Evolutionary conservation across 1,140 invertebrate species (phyloP).

Genomic region (Branchinecta lindahli): DNA sequence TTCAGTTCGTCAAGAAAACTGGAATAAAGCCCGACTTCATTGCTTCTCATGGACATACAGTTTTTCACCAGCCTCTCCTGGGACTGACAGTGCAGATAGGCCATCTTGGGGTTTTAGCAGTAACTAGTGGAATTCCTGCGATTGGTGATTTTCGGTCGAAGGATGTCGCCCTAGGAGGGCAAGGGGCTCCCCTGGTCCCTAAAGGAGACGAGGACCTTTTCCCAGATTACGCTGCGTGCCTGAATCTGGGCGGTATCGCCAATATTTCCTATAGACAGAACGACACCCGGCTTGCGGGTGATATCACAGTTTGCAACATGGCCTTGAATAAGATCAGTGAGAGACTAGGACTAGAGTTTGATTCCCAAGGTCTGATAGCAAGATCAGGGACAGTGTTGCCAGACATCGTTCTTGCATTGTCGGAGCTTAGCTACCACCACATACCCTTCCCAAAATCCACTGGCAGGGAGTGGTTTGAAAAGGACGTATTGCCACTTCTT

Average conservation of each 20-base stretch:
- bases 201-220: not conserved
- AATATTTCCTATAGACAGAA: not conserved
- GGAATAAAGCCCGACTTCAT: not conserved
- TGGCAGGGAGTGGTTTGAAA: not conserved
- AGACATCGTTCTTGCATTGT: not conserved
- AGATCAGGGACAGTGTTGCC: not conserved
- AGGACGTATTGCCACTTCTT: not conserved
- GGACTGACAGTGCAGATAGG: not conserved
- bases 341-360: not conserved
- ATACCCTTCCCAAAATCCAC: not conserved
- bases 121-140: not conserved
- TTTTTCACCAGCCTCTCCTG: not conserved
- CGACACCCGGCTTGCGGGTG: not conserved
- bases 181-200: constrained; percentile 8
- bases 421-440: not conserved
- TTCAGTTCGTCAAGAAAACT: not conserved
- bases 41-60: constrained; percentile 7
- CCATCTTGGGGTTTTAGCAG: not conserved
- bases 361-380: not conserved
- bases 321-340: not conserved
- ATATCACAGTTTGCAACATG: not conserved
- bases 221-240: not conserved
- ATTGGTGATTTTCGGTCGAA: not conserved
- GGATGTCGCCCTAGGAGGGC: not conserved
- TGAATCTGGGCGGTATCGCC: not conserved